A percentile compares a stretch with the other conserved stretches of the same genome.
Evolutionary conservation across 2,888 invertebrate genomes (phyloP).

Genomic region (Crematogaster levior): DNA sequence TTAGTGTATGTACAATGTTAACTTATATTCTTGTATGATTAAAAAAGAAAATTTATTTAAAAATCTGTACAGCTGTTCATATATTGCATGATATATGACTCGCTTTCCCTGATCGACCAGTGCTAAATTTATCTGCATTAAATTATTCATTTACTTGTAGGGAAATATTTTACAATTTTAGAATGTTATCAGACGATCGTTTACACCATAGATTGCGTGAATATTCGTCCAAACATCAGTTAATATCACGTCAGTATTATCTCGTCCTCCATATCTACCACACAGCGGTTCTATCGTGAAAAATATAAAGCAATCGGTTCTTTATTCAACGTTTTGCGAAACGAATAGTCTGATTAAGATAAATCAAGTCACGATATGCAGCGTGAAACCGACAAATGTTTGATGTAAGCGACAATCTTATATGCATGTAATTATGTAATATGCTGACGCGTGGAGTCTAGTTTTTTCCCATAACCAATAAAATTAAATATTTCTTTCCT

Average conservation of each 20-base stretch:
- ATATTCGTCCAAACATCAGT: not conserved
- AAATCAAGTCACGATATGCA: not conserved
- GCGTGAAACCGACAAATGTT: not conserved
- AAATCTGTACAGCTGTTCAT: slow-evolving; percentile 19
- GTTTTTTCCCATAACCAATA: slow-evolving; percentile 20
- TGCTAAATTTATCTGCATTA: not conserved
- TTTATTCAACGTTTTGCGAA: not conserved
- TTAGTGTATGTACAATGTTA: not conserved
- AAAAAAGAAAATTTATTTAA: slow-evolving; percentile 33
- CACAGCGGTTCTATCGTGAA: not conserved
- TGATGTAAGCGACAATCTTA: slow-evolving; percentile 5
- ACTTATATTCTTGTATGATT: not conserved
- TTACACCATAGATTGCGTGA: not conserved
- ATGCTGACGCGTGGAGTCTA: not conserved
- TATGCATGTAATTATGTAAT: slow-evolving; percentile 12
- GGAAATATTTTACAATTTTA: not conserved
- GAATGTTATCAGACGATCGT: not conserved
- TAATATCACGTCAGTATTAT: not conserved
- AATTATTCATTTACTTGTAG: not conserved
- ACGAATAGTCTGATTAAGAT: not conserved
- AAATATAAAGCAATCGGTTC: not conserved
- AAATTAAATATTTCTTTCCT: not conserved
- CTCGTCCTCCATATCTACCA: not conserved
- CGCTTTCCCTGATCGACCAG: not conserved
- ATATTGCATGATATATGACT: too few species aligned